Conservation (phyloP, 2,113 vertebrate species). For the Peromyscus polionotus region DNA sequence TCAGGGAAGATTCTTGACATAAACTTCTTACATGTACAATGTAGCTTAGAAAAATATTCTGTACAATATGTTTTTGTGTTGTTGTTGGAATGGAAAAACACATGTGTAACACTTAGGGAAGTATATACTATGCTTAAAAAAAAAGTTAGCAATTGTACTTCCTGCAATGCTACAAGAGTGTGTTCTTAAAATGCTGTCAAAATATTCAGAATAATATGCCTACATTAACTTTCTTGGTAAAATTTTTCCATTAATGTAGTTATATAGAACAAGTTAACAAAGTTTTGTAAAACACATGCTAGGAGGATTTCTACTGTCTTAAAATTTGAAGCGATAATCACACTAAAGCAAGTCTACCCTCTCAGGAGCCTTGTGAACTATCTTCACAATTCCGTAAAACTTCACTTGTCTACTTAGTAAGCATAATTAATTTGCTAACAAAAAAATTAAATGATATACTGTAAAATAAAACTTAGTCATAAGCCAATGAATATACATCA, state of each 20-base stretch:
- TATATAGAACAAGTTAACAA: background rate
- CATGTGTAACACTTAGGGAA: background rate
- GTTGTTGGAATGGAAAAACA: background rate
- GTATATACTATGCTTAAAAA: background rate
- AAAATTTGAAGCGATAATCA: background rate
- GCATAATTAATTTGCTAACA: background rate
- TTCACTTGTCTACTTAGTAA: background rate
- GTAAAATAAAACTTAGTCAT: background rate
- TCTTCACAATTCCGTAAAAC: background rate
- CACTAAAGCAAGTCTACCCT: background rate
- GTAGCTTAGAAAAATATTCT: background rate
- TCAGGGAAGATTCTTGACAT: background rate
- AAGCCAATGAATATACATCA: background rate
- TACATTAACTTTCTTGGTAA: background rate
- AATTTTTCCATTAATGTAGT: background rate
- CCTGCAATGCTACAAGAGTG: background rate
- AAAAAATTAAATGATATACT: background rate
- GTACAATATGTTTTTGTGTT: background rate
- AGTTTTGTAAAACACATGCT: background rate
- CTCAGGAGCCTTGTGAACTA: background rate
- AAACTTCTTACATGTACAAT: background rate
- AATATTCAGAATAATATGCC: background rate
- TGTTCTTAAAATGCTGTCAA: constrained; percentile 40
- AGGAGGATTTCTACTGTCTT: background rate
- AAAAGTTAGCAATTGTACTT: background rate